Evolutionary conservation across 2,113 vertebrate species (phyloP), one percentile per base, ranked within the genome.

Genomic region (Lampris megalopsis): DNA sequence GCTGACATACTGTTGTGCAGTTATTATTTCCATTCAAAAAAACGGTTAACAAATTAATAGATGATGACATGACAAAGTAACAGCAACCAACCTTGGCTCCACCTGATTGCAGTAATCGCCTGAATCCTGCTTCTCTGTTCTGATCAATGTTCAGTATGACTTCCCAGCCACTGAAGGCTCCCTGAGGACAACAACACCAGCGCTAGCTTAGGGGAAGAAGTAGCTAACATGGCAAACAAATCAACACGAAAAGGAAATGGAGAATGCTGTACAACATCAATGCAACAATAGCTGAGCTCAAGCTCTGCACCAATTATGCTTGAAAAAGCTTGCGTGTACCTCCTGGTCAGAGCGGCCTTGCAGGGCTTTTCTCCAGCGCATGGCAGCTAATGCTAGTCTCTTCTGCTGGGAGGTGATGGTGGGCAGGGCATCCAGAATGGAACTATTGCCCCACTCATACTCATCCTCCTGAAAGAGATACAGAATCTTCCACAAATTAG

Each of bases 141-240:
- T 95, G 95, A 81, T 98, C 97, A 41, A 99, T 96, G 63, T 97
- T 97, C 86, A 99, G 92, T 92, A 99, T 97, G 65, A 99, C 97
- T 2, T 92, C 96, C 98, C 98, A 99, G 2, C 97, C 98, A 49
- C 95, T 96, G 92, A 99, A 99, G n/a, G 98, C 97, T 60, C 98
- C 98, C 98, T 99, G 81, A 65, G 56, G 54, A 66, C 5, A 64
- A 43, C 5, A 3, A 79, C 3, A 82, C 1, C 56, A 4, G 62
- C 0, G 8, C n/a, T n/a, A 9, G 4, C 49, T 65, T n/a, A 72
- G 6, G 1, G 5, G 54, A 62, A 64, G 4, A 45, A 60, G 7
- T 13, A 47, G 5, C 5, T 11, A 37, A 43, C 3, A 5, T 5
- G 9, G 0, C 2, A 4, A 13, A 10, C 50, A 53, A 53, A 53